Percentiles rank a stretch among this genome's conserved stretches.
phyloP scores from a whole-genome alignment of 2,113 vertebrate genomes.

The Bufo bufo region DNA sequence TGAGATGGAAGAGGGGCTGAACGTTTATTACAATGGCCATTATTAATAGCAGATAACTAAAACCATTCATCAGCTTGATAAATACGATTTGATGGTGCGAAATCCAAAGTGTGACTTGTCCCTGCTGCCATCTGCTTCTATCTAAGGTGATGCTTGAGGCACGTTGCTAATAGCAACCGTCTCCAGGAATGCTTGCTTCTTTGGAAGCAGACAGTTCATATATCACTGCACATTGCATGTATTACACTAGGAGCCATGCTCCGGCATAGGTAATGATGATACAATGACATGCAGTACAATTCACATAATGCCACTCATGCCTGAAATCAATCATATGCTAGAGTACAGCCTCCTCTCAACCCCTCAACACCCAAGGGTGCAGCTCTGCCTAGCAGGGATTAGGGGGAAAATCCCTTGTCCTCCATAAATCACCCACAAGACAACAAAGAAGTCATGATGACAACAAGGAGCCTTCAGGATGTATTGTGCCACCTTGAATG shows the following conservation, averaged over 20 bases:
- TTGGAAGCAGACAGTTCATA: conserved; percentile 61
- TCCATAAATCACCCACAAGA: neutral
- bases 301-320: conserved; percentile 21
- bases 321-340: conserved; percentile 20
- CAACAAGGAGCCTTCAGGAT: neutral
- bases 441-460: neutral
- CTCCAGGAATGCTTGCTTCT: conserved; percentile 72
- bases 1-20: neutral
- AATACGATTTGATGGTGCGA: conserved; percentile 56
- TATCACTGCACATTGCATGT: conserved; percentile 56
- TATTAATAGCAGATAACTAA: neutral
- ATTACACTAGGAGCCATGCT: conserved; percentile 27
- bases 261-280: conserved; percentile 18
- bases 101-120: conserved; percentile 63
- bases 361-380: conserved; percentile 1
- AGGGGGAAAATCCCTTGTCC: neutral
- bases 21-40: neutral
- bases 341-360: neutral
- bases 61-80: conserved; percentile 20
- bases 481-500: neutral
- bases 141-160: conserved; percentile 71
- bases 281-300: conserved; percentile 21
- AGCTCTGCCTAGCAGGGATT: neutral
- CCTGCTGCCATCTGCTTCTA: conserved; percentile 65
- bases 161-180: conserved; percentile 84